Base-by-base conservation (phyloP, 2,888 invertebrate genomes). In the Fragum sueziense region DNA sequence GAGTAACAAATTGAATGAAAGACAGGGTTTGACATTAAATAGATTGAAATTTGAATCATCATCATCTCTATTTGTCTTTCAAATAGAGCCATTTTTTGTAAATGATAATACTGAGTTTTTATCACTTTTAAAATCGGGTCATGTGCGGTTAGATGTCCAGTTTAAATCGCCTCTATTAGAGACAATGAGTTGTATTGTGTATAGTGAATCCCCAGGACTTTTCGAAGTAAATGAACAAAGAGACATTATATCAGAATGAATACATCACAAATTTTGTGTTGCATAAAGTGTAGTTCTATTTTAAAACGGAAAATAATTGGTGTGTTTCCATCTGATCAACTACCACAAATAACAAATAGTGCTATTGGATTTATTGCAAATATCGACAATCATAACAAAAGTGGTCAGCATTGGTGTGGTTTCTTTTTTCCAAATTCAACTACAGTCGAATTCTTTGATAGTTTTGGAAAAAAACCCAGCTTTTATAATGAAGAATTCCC, bases 171-270 rank as follows among this genome's bases (percentile, higher is more conserved):
- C 84, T 3, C 47, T 78, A 33, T 51, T 47, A 65, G 52, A 62
- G 25, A 73, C 76, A 61, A 76, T 61, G 11, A 80, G 76, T 37
- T 84, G 80, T 51, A 71, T 84, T 37, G 74, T 79, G n/a, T 84
- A 84, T 31, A 78, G 76, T 41, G 70, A 80, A 69, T 73, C 67
- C 25, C 54, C 71, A 41, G 70, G 69, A 14, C 70, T 61, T 65
- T 80, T 80, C 67, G 62, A 84, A 76, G 70, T 84, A 22, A 80
- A 79, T 37, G 27, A n/a, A 1, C 37, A 79, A 70, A 80, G 84
- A 51, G 76, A 79, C 29, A 72, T 84, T n/a, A 80, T 84, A 3
- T 29, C 74, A 72, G 74, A 74, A 84, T 84, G 79, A 80, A 80
- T 59, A 76, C 79, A n/a, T 67, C 71, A 3, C 74, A 80, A 70